These are phyloP conservation scores for Sphaerolaimus hirsutus DNA, from an alignment of 2,888 invertebrate genomes.

Conservation along the genomic window DNA sequence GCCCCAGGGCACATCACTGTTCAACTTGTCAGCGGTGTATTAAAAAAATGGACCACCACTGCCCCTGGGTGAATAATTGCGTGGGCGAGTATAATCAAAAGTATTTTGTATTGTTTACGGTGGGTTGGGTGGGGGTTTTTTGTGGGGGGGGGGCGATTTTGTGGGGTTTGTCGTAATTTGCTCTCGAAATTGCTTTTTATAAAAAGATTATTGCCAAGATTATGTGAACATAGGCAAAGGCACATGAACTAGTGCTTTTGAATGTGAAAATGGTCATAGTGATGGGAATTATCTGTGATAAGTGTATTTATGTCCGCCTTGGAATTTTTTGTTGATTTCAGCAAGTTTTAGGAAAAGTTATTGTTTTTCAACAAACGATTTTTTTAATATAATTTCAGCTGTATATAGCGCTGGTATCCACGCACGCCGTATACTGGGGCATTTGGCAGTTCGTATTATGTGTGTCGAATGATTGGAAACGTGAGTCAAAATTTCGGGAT, in stretches of 20 bases:
- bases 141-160: too few relatives aligned
- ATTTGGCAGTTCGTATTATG: slow-evolving; percentile 80
- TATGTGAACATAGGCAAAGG: too few relatives aligned
- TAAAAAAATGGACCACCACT: slow-evolving; percentile 61
- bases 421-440: slow-evolving; percentile 70
- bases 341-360: too few relatives aligned
- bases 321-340: too few relatives aligned
- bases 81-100: slow-evolving; percentile 98
- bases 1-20: background rate
- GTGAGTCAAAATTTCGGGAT: background rate
- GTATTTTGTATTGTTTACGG: slow-evolving; percentile 90
- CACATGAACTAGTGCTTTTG: too few relatives aligned
- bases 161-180: too few relatives aligned
- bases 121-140: too few relatives aligned
- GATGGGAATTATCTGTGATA: background rate
- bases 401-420: slow-evolving; percentile 84
- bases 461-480: slow-evolving; percentile 34
- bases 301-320: too few relatives aligned
- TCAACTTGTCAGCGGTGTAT: slow-evolving; percentile 40
- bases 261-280: background rate
- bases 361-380: too few relatives aligned
- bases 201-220: too few relatives aligned
- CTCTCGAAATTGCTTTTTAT: too few relatives aligned
- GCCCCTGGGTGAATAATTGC: slow-evolving; percentile 69
- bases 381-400: slow-evolving; percentile 54